Percentiles rank a stretch among this genome's conserved stretches.
Conservation (phyloP, 2,797 vertebrate species). For the Gallinago nigripennis region DNA sequence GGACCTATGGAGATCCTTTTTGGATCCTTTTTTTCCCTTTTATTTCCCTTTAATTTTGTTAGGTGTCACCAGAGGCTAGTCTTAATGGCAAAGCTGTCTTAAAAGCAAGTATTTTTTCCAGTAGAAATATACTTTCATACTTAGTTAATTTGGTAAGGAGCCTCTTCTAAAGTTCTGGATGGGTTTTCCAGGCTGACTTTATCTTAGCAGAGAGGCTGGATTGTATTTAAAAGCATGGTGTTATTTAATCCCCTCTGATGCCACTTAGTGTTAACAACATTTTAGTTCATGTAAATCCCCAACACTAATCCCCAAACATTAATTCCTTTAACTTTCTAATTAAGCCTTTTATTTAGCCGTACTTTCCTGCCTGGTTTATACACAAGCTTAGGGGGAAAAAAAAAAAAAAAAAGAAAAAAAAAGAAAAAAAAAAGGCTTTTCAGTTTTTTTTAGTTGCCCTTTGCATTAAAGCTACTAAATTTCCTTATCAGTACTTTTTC, state of each 20-base stretch:
- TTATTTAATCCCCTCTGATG: neutral
- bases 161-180: neutral
- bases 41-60: neutral
- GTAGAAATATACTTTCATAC: neutral
- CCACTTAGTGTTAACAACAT: neutral
- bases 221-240: neutral
- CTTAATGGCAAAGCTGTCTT: neutral
- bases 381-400: neutral
- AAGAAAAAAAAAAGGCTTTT: neutral
- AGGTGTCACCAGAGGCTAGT: neutral
- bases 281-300: neutral
- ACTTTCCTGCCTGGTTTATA: neutral
- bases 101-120: neutral
- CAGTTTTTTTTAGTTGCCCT: neutral
- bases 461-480: neutral
- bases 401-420: too few relatives aligned
- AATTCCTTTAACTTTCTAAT: neutral
- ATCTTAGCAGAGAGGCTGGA: neutral
- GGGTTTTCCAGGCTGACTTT: neutral
- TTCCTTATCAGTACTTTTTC: constrained; percentile 3
- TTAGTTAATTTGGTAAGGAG: neutral
- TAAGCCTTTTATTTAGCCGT: neutral
- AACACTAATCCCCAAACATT: neutral
- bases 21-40: neutral
- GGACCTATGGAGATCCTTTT: neutral